Percentiles rank a stretch among this genome's conserved stretches.
These are phyloP conservation scores for Saxidomus purpurata DNA, from an alignment of 1,140 invertebrate species.

Conservation along the genomic window DNA sequence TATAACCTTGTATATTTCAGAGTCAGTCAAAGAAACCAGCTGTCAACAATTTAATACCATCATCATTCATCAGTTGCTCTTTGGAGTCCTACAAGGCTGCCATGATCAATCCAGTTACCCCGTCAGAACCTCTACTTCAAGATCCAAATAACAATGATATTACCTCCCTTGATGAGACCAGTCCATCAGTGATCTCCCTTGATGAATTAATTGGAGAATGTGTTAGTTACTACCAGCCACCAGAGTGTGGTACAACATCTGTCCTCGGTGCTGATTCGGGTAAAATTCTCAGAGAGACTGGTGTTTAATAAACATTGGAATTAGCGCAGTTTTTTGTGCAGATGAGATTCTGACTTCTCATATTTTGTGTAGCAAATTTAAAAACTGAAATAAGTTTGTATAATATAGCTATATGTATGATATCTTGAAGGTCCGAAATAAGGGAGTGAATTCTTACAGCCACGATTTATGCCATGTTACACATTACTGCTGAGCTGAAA, in stretches of 20 bases:
- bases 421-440: too few species aligned
- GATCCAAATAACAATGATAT: conserved; percentile 38
- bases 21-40: not conserved
- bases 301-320: too few species aligned
- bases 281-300: conserved; percentile 28
- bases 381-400: too few species aligned
- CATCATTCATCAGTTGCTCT: not conserved
- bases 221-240: conserved; percentile 42
- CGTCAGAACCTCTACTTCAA: conserved; percentile 23
- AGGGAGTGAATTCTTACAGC: too few species aligned
- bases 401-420: too few species aligned
- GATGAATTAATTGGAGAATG: not conserved
- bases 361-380: too few species aligned
- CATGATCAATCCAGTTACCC: conserved; percentile 49
- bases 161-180: conserved; percentile 39
- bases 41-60: not conserved
- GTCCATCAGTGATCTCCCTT: conserved; percentile 52
- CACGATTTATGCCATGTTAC: too few species aligned
- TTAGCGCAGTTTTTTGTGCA: too few species aligned
- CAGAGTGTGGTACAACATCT: conserved; percentile 17
- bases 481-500: too few species aligned
- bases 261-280: not conserved
- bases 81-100: conserved; percentile 41
- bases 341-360: too few species aligned
- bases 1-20: too few species aligned